Conservation (phyloP, 2,888 invertebrate species). For the Rotaria socialis region DNA sequence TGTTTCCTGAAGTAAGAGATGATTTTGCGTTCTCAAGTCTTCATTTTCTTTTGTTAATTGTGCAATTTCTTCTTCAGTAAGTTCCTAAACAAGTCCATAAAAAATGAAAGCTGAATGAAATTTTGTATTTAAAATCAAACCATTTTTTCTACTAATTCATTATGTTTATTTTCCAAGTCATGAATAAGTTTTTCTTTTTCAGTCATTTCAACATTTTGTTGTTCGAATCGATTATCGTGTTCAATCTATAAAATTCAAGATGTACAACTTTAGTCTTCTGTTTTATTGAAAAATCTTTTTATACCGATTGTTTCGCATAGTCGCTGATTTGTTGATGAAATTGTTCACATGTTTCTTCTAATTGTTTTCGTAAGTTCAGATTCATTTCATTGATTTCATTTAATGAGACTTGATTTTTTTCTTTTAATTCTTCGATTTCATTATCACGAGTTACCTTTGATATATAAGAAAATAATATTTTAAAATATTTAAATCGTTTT, state of each 20-base stretch:
- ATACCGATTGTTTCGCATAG: background rate
- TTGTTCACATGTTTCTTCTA: background rate
- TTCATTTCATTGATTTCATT: background rate
- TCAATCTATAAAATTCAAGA: background rate
- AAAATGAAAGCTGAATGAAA: too few species aligned
- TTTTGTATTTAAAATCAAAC: background rate
- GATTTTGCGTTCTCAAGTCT: background rate
- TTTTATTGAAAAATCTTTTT: background rate
- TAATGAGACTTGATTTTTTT: background rate
- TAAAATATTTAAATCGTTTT: background rate
- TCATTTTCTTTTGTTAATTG: slow-evolving; percentile 20
- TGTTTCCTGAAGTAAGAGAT: background rate
- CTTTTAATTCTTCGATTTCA: background rate
- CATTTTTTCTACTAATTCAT: background rate
- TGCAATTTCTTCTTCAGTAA: background rate
- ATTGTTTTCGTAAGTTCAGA: background rate
- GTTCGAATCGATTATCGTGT: background rate
- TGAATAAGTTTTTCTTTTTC: background rate
- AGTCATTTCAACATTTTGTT: background rate
- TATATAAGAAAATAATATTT: background rate
- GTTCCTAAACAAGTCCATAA: background rate
- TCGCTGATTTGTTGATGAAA: background rate
- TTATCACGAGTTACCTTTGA: background rate
- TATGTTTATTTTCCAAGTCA: background rate
- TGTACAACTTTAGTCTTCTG: background rate